Conservation (phyloP, 2,888 invertebrate species). For the Polia nebulosa region DNA sequence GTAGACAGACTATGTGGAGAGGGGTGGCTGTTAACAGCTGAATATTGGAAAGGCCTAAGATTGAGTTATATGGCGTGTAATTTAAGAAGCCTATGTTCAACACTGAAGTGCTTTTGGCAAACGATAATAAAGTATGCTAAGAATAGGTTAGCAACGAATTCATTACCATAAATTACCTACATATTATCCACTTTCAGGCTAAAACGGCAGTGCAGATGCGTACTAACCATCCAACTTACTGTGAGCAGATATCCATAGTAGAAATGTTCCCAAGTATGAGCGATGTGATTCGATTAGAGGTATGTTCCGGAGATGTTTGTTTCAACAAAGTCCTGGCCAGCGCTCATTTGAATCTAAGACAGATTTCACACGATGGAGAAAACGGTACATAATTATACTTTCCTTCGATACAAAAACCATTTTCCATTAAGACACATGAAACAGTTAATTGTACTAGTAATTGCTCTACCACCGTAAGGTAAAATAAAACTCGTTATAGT, state of each 20-base stretch:
- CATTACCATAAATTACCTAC: not conserved
- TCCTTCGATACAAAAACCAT: not conserved
- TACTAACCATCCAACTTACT: constrained; percentile 93
- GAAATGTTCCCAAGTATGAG: constrained; percentile 96
- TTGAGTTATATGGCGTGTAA: not conserved
- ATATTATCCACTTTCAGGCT: constrained; percentile 85
- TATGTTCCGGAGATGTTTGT: constrained; percentile 86
- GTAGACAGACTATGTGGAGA: too few species aligned
- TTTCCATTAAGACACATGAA: not conserved
- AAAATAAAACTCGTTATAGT: too few species aligned
- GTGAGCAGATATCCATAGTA: constrained; percentile 94
- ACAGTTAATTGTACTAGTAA: too few species aligned
- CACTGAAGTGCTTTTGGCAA: not conserved
- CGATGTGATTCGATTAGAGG: constrained; percentile 93
- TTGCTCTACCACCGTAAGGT: too few species aligned
- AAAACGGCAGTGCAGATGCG: constrained; percentile 92
- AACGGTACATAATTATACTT: constrained; percentile 73
- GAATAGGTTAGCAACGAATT: not conserved
- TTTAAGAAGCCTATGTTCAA: not conserved
- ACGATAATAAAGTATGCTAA: not conserved
- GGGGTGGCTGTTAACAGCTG: too few species aligned
- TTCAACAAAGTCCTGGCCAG: constrained; percentile 81
- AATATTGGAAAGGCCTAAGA: too few species aligned
- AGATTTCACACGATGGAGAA: constrained; percentile 83
- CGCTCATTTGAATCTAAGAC: constrained; percentile 72